Conservation (phyloP, 2,113 vertebrate genomes). For the Tupaia tana region DNA sequence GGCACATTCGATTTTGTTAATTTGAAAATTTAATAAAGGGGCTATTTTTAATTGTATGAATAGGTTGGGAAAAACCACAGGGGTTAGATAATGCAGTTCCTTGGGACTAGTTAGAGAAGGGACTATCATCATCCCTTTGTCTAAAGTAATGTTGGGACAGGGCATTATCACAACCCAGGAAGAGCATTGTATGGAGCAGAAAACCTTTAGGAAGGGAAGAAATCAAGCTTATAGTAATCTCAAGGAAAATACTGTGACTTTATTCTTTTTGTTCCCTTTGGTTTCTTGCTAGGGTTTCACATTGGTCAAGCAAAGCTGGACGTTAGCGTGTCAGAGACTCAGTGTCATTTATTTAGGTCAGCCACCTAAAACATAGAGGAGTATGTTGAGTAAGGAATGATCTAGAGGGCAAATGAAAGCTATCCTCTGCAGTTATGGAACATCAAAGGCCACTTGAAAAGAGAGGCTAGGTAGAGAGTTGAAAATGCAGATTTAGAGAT, state of each 20-base stretch:
- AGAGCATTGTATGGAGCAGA: neutral
- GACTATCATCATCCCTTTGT: neutral
- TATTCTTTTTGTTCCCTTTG: neutral
- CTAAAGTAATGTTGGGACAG: neutral
- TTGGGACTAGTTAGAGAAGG: neutral
- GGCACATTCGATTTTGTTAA: neutral
- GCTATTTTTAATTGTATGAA: neutral
- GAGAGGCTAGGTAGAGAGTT: neutral
- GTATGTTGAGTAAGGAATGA: neutral
- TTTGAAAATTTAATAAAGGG: neutral
- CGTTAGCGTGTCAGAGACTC: neutral
- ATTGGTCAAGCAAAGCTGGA: neutral
- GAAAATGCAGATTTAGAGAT: neutral
- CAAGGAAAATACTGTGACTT: neutral
- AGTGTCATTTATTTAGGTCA: neutral
- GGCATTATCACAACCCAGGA: neutral
- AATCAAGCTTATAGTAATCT: neutral
- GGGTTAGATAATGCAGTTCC: neutral
- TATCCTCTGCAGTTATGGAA: neutral
- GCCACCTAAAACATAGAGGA: neutral
- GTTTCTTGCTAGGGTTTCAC: neutral
- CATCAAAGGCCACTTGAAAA: neutral
- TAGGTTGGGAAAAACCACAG: neutral
- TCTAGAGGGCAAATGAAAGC: neutral
- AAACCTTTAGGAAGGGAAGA: neutral